Percentiles rank a stretch among this genome's conserved stretches.
These are phyloP conservation scores for Colinus virginianus DNA, from an alignment of 2,113 vertebrate genomes.

Conservation along the genomic window DNA sequence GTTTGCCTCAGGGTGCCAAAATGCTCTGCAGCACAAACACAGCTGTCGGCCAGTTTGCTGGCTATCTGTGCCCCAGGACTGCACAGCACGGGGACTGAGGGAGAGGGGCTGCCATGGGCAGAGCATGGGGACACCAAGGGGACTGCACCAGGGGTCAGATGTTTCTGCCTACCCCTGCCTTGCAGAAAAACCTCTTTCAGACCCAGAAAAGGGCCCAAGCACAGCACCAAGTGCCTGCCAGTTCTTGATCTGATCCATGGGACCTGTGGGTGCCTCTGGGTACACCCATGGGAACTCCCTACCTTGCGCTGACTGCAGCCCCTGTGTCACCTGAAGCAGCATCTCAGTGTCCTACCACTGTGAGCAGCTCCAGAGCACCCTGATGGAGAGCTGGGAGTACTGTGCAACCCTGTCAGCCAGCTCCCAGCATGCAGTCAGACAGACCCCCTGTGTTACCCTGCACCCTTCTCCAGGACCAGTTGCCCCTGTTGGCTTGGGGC, in stretches of 20 bases:
- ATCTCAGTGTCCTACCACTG: too few species aligned
- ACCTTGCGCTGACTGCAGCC: neutral
- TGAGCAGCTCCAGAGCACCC: rapidly evolving
- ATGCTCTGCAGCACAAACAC: neutral
- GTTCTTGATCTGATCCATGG: rapidly evolving
- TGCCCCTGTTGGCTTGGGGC: neutral
- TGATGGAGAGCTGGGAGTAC: rapidly evolving
- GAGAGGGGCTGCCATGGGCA: neutral
- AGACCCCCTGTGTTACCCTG: rapidly evolving
- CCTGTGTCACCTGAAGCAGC: neutral
- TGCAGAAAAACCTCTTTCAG: rapidly evolving
- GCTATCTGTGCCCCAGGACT: neutral
- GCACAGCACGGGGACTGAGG: rapidly evolving
- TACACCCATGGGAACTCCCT: rapidly evolving
- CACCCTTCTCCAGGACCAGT: neutral
- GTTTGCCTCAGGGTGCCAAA: neutral
- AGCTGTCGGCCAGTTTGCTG: neutral
- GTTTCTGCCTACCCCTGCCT: neutral
- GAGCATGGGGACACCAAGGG: neutral
- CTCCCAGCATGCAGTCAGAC: rapidly evolving
- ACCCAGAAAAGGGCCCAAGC: neutral
- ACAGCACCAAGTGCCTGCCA: neutral
- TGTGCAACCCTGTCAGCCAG: rapidly evolving
- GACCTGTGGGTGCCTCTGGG: rapidly evolving
- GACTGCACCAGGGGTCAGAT: neutral